Base-by-base conservation (phyloP, 1,140 invertebrate genomes). In the Ceratitis capitata region DNA sequence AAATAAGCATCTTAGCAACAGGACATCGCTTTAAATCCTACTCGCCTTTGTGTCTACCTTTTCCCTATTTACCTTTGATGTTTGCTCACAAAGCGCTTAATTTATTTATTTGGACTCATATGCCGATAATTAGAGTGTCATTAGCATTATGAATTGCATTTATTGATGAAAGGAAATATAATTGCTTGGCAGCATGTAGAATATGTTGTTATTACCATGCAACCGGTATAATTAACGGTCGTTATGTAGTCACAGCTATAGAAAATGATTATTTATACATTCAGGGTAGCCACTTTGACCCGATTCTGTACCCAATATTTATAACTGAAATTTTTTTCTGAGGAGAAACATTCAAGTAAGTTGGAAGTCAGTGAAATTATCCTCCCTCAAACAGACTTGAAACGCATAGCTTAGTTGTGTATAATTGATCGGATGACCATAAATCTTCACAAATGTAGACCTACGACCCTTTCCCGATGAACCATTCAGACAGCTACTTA, bases 1-100 rank as follows among this genome's bases (percentile, higher is more conserved):
- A 26, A n/a, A 42, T 78, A 78, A 78, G 69, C 39, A 45, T n/a
- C 69, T 78, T 78, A 78, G 23, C 69, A 78, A 39, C 69, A 78
- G 69, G 69, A 78, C 69, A 78, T 45, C 69, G 32, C 32, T 26
- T 23, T 7, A 45, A 69, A 39, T 45, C 39, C n/a, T 78, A 19
- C 19, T 45, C 35, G 39, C 42, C 39, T 26, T 39, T 14, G 39
- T 26, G 10, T 12, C 69, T 26, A 42, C 42, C 26, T 16, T 45
- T 78, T 78, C 32, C 42, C 26, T 16, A 23, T 78, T 78, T 42
- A 47, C n/a, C 69, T 78, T 45, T 78, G 69, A 78, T 78, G 69
- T 78, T 78, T 42, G 32, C 39, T 45, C 10, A 1, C n/a, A 78
- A 12, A 39, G n/a, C 39, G 69, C 39, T 19, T 10, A 19, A 16